A percentile compares a stretch with the other conserved stretches of the same genome.
phyloP scores from a whole-genome alignment of 2,113 vertebrate genomes.

The Lophius piscatorius region DNA sequence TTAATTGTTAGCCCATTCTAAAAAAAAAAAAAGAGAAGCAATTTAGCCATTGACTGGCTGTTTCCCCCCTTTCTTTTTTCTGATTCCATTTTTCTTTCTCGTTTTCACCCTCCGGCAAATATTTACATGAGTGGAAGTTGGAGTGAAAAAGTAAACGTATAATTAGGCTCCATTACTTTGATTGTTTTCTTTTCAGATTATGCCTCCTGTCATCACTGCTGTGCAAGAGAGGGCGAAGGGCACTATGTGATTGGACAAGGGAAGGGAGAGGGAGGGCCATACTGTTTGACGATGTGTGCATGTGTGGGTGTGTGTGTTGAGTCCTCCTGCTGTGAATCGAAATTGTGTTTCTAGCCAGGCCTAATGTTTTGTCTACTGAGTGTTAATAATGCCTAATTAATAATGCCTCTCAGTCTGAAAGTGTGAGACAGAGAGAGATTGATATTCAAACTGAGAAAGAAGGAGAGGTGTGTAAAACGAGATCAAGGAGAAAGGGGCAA shows the following conservation, averaged over 20 bases:
- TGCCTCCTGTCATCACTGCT: slow-evolving; percentile 78
- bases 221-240: slow-evolving; percentile 85
- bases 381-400: slow-evolving; percentile 99
- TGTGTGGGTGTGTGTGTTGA: slow-evolving; percentile 59
- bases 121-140: slow-evolving; percentile 81
- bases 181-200: slow-evolving; percentile 87
- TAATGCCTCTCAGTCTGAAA: slow-evolving; percentile 87
- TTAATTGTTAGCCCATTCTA: slow-evolving; percentile 58
- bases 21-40: slow-evolving; percentile 34
- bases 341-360: slow-evolving; percentile 95
- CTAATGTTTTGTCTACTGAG: slow-evolving; percentile 99
- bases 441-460: slow-evolving; percentile 51
- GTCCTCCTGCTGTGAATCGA: slow-evolving; percentile 88
- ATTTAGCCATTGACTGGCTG: slow-evolving; percentile 53
- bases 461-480: slow-evolving; percentile 36
- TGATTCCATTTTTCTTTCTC: slow-evolving; percentile 6
- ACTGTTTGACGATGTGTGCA: slow-evolving; percentile 42
- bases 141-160: slow-evolving; percentile 85
- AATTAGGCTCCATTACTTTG: slow-evolving; percentile 86
- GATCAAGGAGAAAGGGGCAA: slow-evolving; percentile 37
- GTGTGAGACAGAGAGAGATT: slow-evolving; percentile 66
- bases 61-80: slow-evolving; percentile 33
- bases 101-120: slow-evolving; percentile 65
- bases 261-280: slow-evolving; percentile 68
- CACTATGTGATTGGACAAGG: slow-evolving; percentile 89